Conservation (phyloP, 1,140 invertebrate genomes). For the Diachasmimorpha longicaudata region DNA sequence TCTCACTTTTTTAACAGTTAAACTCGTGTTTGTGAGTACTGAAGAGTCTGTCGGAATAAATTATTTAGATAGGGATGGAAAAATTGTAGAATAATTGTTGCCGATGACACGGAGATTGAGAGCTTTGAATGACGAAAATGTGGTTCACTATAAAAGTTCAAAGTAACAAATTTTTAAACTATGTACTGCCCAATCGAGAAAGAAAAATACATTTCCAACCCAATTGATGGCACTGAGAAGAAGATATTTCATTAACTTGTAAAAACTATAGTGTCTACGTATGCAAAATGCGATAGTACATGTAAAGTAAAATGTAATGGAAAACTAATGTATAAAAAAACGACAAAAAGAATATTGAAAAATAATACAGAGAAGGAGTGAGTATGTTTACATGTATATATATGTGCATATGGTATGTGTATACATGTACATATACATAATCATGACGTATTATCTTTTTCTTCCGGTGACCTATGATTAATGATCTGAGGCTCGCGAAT, state of each 20-base stretch:
- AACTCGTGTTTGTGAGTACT: background rate
- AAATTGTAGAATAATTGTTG: background rate
- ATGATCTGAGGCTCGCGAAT: slow-evolving; percentile 52
- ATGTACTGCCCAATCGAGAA: background rate
- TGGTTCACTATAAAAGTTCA: background rate
- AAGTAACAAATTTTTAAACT: background rate
- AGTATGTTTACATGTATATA: slow-evolving; percentile 20
- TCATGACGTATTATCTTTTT: slow-evolving; percentile 46
- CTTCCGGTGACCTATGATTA: slow-evolving; percentile 39
- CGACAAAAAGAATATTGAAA: slow-evolving; percentile 1
- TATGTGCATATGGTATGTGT: slow-evolving; percentile 32
- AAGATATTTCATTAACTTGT: background rate
- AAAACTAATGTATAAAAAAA: slow-evolving; percentile 30
- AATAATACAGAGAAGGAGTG: background rate
- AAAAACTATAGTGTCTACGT: background rate
- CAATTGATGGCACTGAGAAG: background rate
- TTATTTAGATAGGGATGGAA: slow-evolving; percentile 3
- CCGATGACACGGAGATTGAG: background rate
- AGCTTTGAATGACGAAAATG: background rate
- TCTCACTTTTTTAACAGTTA: background rate
- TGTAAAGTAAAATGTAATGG: slow-evolving; percentile 24
- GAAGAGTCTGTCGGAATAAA: background rate
- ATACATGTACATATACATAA: slow-evolving; percentile 32
- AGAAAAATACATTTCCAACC: background rate
- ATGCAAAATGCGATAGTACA: background rate